Evolutionary conservation across 2,113 vertebrate genomes (phyloP).

Genomic region (Smithornis capensis): DNA sequence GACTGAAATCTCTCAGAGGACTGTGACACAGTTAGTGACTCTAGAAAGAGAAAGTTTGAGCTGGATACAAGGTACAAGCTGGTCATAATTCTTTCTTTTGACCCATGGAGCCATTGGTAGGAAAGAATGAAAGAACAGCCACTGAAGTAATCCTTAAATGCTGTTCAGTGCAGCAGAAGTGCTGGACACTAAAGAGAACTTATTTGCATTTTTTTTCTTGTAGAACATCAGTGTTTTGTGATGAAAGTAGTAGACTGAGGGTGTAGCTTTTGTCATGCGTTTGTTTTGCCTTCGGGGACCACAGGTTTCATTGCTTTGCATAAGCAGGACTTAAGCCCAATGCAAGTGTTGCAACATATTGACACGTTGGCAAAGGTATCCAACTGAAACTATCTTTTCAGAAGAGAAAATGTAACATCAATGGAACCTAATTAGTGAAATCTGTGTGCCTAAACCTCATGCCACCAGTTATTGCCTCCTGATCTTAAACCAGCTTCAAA

Average conservation of each 20-base stretch:
- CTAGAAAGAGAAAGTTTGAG: background rate
- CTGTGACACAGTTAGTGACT: accelerated
- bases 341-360: background rate
- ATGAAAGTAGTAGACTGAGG: background rate
- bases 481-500: slow-evolving; percentile 73
- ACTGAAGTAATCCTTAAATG: background rate
- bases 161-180: background rate
- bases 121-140: background rate
- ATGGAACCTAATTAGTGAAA: slow-evolving; percentile 73
- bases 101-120: background rate
- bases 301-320: background rate
- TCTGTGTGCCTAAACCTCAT: slow-evolving; percentile 65
- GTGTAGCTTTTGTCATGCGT: background rate
- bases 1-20: background rate
- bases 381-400: slow-evolving; percentile 1
- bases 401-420: background rate
- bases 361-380: background rate
- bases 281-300: background rate
- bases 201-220: background rate
- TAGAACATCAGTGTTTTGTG: background rate
- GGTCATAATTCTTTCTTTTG: background rate
- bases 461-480: slow-evolving; percentile 66
- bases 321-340: background rate
- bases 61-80: background rate
- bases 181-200: background rate